Conservation (phyloP, 1,140 invertebrate genomes). For the Magallana gigas region DNA sequence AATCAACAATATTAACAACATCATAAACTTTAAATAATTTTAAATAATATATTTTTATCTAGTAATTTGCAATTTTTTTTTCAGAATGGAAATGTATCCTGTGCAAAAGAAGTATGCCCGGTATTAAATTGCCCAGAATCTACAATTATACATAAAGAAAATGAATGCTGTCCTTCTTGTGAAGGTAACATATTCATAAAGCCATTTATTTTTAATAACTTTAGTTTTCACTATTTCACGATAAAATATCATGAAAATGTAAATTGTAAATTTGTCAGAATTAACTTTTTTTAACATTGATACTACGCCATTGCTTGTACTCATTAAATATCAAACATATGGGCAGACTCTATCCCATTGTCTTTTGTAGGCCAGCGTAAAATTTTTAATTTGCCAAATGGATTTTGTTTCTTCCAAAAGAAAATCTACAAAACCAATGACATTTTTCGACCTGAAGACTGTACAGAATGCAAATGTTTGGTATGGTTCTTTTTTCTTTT, state of each 20-base stretch:
- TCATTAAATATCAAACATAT: no score
- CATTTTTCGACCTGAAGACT: constrained; percentile 86
- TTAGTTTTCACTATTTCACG: not conserved
- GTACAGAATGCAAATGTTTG: constrained; percentile 81
- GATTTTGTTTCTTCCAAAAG: constrained; percentile 92
- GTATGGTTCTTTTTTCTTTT: not conserved
- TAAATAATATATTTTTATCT: not conserved
- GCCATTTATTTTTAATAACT: not conserved
- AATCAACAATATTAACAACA: no score
- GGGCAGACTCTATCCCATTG: not conserved
- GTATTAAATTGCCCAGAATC: constrained; percentile 75
- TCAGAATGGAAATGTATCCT: constrained; percentile 71
- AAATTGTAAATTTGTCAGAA: not conserved
- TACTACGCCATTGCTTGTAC: no score
- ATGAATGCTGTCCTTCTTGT: constrained; percentile 75
- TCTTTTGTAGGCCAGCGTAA: constrained; percentile 67
- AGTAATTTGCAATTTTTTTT: constrained; percentile 34
- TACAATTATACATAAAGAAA: constrained; percentile 66
- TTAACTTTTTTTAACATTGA: no score
- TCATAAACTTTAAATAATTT: no score
- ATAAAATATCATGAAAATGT: not conserved
- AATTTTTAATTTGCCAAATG: constrained; percentile 69
- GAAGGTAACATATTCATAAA: constrained; percentile 62
- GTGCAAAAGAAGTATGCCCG: constrained; percentile 72
- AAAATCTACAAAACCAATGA: constrained; percentile 82